Conservation (phyloP, 2,888 invertebrate genomes). For the Hypercompe scribonia region DNA sequence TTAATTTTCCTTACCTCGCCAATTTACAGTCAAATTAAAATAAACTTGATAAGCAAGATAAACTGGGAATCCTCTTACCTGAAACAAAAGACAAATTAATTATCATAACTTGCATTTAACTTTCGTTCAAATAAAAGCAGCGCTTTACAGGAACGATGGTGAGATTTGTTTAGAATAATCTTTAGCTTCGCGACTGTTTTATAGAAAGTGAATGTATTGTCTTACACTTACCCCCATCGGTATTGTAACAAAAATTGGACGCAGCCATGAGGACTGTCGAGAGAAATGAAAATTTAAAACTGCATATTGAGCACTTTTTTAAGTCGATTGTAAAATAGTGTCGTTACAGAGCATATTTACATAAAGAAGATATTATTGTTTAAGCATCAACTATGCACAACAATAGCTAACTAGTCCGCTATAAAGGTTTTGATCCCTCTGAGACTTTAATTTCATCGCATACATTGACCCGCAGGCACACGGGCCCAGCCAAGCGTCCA, state of each 20-base stretch:
- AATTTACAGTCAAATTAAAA: slow-evolving; percentile 20
- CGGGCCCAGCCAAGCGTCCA: too few relatives aligned
- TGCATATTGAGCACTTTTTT: too few relatives aligned
- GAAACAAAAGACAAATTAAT: slow-evolving; percentile 45
- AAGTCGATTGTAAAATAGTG: too few relatives aligned
- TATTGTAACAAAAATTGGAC: not conserved
- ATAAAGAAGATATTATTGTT: too few relatives aligned
- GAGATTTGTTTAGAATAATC: not conserved
- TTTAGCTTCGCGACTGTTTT: not conserved
- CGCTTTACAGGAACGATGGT: not conserved
- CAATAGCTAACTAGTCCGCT: too few relatives aligned
- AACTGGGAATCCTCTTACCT: slow-evolving; percentile 45
- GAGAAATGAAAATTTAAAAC: too few relatives aligned
- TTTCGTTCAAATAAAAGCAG: slow-evolving; percentile 20
- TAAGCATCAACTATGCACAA: too few relatives aligned
- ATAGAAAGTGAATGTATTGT: not conserved
- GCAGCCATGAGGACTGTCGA: too few relatives aligned
- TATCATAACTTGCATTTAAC: slow-evolving; percentile 39
- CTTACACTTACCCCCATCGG: not conserved
- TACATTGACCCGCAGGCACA: too few relatives aligned
- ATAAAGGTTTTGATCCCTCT: too few relatives aligned
- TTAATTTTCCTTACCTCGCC: slow-evolving; percentile 23
- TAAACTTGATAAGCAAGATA: slow-evolving; percentile 31
- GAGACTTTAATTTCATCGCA: too few relatives aligned
- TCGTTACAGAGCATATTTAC: too few relatives aligned